Conservation (phyloP, 2,797 vertebrate genomes). For the Pangasius macronema region DNA sequence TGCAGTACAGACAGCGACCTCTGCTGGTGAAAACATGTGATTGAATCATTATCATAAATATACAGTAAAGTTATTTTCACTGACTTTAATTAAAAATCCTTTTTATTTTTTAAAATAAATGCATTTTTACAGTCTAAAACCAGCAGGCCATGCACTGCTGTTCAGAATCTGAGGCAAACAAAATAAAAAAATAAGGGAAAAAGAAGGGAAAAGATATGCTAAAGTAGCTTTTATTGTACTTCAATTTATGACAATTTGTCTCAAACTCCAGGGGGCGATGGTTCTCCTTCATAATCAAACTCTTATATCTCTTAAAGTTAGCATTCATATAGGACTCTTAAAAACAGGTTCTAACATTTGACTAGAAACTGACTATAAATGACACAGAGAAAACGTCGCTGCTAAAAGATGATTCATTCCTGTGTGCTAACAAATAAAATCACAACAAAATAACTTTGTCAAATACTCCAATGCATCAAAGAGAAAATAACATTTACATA, state of each 20-base stretch:
- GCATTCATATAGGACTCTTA: slow-evolving; percentile 7
- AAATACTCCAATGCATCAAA: slow-evolving; percentile 46
- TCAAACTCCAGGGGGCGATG: slow-evolving; percentile 69
- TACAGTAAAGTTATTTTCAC: not conserved
- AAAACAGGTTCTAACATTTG: slow-evolving; percentile 32
- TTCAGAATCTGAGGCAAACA: slow-evolving; percentile 70
- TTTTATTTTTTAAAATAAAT: slow-evolving; percentile 83
- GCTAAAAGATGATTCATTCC: slow-evolving; percentile 25
- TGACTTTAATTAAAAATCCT: slow-evolving; percentile 79
- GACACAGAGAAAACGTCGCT: not conserved
- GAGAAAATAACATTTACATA: slow-evolving; percentile 51
- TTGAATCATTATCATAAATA: not conserved
- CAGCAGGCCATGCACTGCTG: slow-evolving; percentile 75
- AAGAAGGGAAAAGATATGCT: slow-evolving; percentile 49
- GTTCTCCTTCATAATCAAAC: slow-evolving; percentile 49
- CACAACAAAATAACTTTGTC: slow-evolving; percentile 37
- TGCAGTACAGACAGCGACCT: slow-evolving; percentile 19
- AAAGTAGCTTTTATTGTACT: slow-evolving; percentile 59
- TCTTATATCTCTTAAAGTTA: not conserved
- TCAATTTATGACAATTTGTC: slow-evolving; percentile 66
- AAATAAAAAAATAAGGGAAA: slow-evolving; percentile 32
- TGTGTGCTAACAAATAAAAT: slow-evolving; percentile 26
- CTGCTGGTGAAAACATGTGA: slow-evolving; percentile 10
- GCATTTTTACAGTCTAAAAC: slow-evolving; percentile 81
- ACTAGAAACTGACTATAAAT: slow-evolving; percentile 5